A percentile compares a stretch with the other conserved stretches of the same genome.
Evolutionary conservation across 2,888 invertebrate genomes (phyloP).

Genomic region (Drosophila mulleri): DNA sequence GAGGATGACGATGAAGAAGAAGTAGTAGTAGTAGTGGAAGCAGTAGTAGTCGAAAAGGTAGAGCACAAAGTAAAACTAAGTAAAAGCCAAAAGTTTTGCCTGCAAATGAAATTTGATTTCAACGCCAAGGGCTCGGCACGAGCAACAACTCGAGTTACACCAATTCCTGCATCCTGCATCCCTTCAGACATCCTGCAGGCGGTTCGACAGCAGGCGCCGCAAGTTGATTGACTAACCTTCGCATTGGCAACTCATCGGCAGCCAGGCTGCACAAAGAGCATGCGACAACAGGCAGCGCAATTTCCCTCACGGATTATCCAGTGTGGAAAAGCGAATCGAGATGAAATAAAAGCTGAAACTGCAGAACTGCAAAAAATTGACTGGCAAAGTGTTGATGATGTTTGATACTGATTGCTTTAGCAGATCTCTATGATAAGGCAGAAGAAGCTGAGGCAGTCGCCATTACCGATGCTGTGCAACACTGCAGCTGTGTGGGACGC

Average conservation of each 20-base stretch:
- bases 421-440: conserved; percentile 37
- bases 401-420: conserved; percentile 63
- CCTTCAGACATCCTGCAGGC: conserved; percentile 5
- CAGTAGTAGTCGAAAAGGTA: neutral
- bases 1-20: neutral
- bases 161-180: neutral
- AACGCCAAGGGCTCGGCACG: conserved; percentile 54
- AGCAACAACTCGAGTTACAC: conserved; percentile 48
- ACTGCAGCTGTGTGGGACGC: neutral
- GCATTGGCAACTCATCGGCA: conserved; percentile 62
- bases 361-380: conserved; percentile 16
- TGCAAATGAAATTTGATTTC: conserved; percentile 80
- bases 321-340: conserved; percentile 14
- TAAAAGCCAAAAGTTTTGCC: conserved; percentile 74
- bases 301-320: conserved; percentile 57
- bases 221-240: conserved; percentile 77
- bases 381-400: conserved; percentile 64
- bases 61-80: conserved; percentile 70
- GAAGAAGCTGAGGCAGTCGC: neutral
- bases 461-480: conserved; percentile 1
- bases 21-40: neutral
- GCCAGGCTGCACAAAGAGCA: conserved; percentile 53
- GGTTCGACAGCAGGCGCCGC: conserved; percentile 27
- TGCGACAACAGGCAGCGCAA: conserved; percentile 59
- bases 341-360: conserved; percentile 11